phyloP scores from a whole-genome alignment of 2,888 invertebrate species.

The Stegophylla sp. region DNA sequence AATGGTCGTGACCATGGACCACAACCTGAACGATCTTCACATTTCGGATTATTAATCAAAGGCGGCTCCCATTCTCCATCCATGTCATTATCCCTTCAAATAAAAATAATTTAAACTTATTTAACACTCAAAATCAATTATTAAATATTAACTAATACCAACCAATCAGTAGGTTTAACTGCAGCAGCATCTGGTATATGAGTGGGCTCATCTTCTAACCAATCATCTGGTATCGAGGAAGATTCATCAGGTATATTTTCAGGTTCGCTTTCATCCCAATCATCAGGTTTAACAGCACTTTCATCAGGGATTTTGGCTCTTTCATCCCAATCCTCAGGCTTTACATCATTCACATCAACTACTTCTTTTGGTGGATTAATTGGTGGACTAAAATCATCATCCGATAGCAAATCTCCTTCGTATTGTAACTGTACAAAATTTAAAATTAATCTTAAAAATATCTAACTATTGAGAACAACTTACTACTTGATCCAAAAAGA shows the following conservation, averaged over 20 bases:
- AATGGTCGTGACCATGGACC: constrained; percentile 87
- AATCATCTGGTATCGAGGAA: constrained; percentile 85
- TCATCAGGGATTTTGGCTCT: constrained; percentile 90
- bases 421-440: constrained; percentile 64
- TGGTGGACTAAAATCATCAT: constrained; percentile 79
- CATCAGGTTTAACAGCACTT: constrained; percentile 86
- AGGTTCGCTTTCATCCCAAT: constrained; percentile 96
- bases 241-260: constrained; percentile 85
- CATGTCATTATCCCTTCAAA: constrained; percentile 86
- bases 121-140: not conserved
- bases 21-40: constrained; percentile 83
- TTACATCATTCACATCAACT: constrained; percentile 68
- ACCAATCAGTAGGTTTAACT: constrained; percentile 88
- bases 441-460: constrained; percentile 17
- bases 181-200: constrained; percentile 87
- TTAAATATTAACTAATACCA: constrained; percentile 68
- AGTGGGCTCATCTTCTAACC: constrained; percentile 90
- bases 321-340: constrained; percentile 96
- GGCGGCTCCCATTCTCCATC: constrained; percentile 99
- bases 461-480: constrained; percentile 40
- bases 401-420: constrained; percentile 84
- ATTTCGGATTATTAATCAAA: constrained; percentile 86
- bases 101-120: not conserved
- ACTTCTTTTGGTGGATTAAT: constrained; percentile 95
- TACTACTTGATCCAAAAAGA: constrained; percentile 80